Evolutionary conservation across 2,113 vertebrate genomes (phyloP).

Genomic region (Gobio gobio): DNA sequence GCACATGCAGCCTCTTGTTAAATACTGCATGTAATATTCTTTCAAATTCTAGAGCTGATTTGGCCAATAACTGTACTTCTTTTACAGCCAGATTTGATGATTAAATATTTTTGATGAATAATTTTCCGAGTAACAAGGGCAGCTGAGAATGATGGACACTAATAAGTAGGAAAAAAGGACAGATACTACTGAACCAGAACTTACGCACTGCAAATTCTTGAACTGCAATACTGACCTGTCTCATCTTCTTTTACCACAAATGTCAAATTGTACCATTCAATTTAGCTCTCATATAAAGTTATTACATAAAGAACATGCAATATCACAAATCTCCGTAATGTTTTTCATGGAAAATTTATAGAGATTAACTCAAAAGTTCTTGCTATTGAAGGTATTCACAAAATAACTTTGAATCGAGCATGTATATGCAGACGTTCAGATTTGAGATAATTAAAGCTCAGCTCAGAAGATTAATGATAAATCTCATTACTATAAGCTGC

Average conservation of each 20-base stretch:
- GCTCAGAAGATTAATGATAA: slow-evolving; percentile 49
- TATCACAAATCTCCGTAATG: neutral
- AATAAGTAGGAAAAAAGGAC: no score
- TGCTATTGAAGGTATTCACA: slow-evolving; percentile 9
- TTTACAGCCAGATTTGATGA: neutral
- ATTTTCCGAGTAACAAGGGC: neutral
- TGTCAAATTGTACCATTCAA: neutral
- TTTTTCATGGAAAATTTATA: neutral
- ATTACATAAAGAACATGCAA: neutral
- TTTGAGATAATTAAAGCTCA: slow-evolving; percentile 44
- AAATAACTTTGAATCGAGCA: slow-evolving; percentile 12
- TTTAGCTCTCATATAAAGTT: neutral
- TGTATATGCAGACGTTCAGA: no score
- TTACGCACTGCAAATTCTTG: neutral
- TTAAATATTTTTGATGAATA: neutral
- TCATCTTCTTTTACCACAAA: neutral
- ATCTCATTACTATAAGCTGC: neutral
- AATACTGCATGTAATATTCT: neutral
- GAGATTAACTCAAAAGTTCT: neutral
- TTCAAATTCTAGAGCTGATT: neutral
- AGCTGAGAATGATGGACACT: neutral
- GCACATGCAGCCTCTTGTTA: neutral
- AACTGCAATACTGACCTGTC: slow-evolving; percentile 9
- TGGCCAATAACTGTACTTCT: neutral
- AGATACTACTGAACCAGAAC: neutral